Conservation (phyloP, 2,888 invertebrate genomes). For the Saturnia japonica region DNA sequence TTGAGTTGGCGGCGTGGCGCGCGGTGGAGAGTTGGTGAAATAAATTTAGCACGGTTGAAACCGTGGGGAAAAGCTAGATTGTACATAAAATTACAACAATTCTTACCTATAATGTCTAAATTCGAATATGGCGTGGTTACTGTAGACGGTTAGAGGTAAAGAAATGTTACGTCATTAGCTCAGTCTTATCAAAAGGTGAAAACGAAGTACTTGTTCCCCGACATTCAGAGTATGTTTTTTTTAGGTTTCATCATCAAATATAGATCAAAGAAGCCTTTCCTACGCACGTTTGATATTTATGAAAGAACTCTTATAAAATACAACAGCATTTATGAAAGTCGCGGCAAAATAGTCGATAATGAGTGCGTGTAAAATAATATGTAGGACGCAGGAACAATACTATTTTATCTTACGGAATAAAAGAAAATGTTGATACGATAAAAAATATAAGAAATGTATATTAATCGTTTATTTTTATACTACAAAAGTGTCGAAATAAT, state of each 20-base stretch:
- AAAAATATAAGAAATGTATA: too few species aligned
- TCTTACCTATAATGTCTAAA: background rate
- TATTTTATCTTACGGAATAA: background rate
- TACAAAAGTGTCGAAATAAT: too few species aligned
- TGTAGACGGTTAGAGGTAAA: background rate
- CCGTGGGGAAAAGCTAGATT: background rate
- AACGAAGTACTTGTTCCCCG: background rate
- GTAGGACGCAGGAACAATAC: background rate
- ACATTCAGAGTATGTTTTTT: constrained; percentile 4
- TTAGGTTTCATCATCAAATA: constrained; percentile 12
- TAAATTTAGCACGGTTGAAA: too few species aligned
- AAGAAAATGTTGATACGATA: background rate
- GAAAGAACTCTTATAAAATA: constrained; percentile 8
- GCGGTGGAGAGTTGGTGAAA: too few species aligned
- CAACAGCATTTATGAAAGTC: background rate
- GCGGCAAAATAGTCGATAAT: background rate
- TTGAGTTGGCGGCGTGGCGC: too few species aligned
- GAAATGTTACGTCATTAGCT: constrained; percentile 7
- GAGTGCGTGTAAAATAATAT: background rate
- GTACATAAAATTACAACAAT: background rate
- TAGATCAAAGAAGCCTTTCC: constrained; percentile 7
- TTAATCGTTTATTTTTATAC: too few species aligned
- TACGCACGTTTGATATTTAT: constrained; percentile 7
- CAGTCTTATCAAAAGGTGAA: background rate
- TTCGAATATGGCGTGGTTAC: background rate